Evolutionary conservation across 2,113 vertebrate species (phyloP).

Genomic region (Bubo scandiacus): DNA sequence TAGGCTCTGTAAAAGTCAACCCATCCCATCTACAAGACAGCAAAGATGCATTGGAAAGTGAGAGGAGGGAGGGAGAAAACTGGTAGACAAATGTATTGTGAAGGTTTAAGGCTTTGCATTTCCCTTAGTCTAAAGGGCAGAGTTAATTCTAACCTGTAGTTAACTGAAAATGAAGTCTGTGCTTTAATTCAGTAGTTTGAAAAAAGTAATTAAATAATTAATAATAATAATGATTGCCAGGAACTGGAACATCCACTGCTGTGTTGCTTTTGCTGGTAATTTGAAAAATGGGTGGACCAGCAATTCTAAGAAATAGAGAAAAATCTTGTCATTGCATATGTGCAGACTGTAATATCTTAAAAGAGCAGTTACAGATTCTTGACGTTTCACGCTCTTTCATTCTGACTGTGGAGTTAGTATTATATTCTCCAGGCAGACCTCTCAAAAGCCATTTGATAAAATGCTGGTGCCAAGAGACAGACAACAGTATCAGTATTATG

Average conservation of each 20-base stretch:
- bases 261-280: not conserved
- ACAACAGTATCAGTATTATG: not conserved
- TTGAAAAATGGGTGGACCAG: not conserved
- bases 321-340: not conserved
- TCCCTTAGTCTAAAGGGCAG: not conserved
- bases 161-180: not conserved
- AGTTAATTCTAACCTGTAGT: not conserved
- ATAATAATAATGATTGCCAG: not conserved
- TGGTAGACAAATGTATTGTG: not conserved
- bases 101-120: not conserved
- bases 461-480: not conserved
- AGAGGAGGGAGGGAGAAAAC: not conserved
- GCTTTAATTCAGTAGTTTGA: not conserved
- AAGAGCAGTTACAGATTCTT: not conserved
- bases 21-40: not conserved
- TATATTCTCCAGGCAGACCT: not conserved
- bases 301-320: not conserved
- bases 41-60: not conserved
- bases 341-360: not conserved
- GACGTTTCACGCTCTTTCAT: not conserved
- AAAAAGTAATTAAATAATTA: not conserved
- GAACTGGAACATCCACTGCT: not conserved
- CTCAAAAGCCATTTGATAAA: constrained; percentile 2
- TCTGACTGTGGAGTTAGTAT: not conserved
- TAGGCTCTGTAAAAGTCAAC: not conserved